Percentiles rank a stretch among this genome's conserved stretches.
These are phyloP conservation scores for Himalopsyche anomala DNA, from an alignment of 2,888 invertebrate genomes.

Conservation along the genomic window DNA sequence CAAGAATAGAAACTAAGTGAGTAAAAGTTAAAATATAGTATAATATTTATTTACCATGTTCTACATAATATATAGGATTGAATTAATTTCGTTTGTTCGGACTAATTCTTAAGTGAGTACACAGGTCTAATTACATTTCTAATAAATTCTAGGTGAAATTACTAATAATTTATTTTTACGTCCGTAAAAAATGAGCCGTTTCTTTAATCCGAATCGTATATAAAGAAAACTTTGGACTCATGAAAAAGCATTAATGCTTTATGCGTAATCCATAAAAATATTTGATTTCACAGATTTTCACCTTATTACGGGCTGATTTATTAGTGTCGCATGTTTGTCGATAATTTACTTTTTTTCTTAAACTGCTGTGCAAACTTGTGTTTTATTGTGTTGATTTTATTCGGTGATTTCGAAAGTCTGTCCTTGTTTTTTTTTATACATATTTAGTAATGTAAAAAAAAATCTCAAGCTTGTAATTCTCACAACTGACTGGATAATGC, in stretches of 20 bases:
- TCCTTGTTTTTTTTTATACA: neutral
- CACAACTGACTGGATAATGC: too few species aligned
- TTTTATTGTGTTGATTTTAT: neutral
- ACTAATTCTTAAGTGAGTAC: neutral
- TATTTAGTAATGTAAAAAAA: neutral
- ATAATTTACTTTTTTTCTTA: conserved; percentile 13
- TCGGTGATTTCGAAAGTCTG: neutral
- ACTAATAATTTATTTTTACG: conserved; percentile 6
- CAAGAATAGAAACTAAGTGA: too few species aligned
- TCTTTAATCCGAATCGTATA: conserved; percentile 6
- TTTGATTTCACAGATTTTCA: conserved; percentile 25
- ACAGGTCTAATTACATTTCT: neutral
- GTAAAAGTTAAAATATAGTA: too few species aligned
- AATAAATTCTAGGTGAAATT: neutral
- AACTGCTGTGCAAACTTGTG: neutral
- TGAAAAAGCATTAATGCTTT: conserved; percentile 18
- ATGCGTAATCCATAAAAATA: conserved; percentile 31
- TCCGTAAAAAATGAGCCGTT: conserved; percentile 17
- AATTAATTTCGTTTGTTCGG: neutral
- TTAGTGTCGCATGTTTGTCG: conserved; percentile 31
- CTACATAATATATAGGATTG: too few species aligned
- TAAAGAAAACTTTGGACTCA: neutral
- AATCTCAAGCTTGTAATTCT: too few species aligned
- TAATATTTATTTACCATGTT: too few species aligned
- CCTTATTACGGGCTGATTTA: conserved; percentile 23